Base-by-base conservation (phyloP, 2,888 invertebrate genomes). In the Mantis religiosa region DNA sequence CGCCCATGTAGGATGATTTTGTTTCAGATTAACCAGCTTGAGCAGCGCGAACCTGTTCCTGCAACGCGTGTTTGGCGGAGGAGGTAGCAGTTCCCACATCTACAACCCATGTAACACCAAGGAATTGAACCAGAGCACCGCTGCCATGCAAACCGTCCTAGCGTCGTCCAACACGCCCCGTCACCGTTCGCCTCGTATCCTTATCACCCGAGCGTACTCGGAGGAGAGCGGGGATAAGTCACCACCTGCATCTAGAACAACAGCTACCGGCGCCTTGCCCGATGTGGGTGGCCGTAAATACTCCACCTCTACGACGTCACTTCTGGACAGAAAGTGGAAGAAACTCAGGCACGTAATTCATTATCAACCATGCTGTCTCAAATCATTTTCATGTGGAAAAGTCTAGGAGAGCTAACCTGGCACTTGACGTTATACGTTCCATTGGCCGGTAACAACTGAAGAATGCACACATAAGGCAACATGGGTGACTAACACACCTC, bases 161-260 rank as follows among this genome's bases (percentile, higher is more conserved):
- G 94, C 90, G 41, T 86, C 90, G 28, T 71, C 54, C 54, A 71
- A 71, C 54, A 89, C 90, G 81, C 92, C 93, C 7, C 93, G 94
- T 41, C 54, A 71, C 54, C 94, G 95, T 90, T 96, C 96, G 12
- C 96, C 97, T 0, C 94, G 95, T 88, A 96, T 96, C 89, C 94
- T 96, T 14, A 96, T 97, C 90, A 96, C 96, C 0, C 93, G 96
- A 87, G 96, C 96, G 3, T 95, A 95, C 94, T 96, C 96, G 28
- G 96, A 96, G 91, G 96, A 96, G 91, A 96, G 95, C 91, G 96
- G 96, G 90, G 90, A 89, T 82, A 90, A 93, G 89, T 94, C 94
- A 0, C 94, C 94, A 34, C 94, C 95, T 0, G 94, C 94, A 83
- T 92, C 92, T 4, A 91, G 91, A 28, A 92, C 93, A 28, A 92